phyloP scores from a whole-genome alignment of 2,113 vertebrate genomes.

The Gymnorhina tibicen region DNA sequence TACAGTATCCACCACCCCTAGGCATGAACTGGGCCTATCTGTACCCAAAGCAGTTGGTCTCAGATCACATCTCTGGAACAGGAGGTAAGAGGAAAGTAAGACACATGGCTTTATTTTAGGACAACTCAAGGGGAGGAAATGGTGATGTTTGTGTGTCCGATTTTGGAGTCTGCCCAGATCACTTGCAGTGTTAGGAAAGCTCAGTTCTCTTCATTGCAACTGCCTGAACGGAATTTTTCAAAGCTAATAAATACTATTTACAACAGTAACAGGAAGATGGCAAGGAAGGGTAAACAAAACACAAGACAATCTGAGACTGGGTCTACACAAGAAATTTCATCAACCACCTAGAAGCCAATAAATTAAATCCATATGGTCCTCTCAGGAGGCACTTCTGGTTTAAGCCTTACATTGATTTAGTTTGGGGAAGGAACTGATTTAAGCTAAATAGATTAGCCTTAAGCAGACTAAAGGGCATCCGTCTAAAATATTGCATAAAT shows the following conservation, averaged over 20 bases:
- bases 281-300: slow-evolving; percentile 30
- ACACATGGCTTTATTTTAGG: neutral
- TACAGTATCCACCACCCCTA: neutral
- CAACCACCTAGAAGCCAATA: slow-evolving; percentile 35
- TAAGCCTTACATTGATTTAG: slow-evolving; percentile 19
- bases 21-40: neutral
- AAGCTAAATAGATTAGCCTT: slow-evolving; percentile 11
- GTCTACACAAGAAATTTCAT: neutral
- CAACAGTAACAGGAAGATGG: slow-evolving; percentile 59
- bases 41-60: neutral
- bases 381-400: slow-evolving; percentile 38
- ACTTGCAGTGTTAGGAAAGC: neutral
- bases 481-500: neutral
- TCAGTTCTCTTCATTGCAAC: neutral
- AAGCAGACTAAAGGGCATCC: neutral
- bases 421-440: slow-evolving; percentile 24
- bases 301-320: neutral
- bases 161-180: neutral
- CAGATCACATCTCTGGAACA: neutral
- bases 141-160: neutral
- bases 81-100: neutral
- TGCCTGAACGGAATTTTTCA: slow-evolving; percentile 5
- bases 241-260: slow-evolving; percentile 87
- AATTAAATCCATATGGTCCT: slow-evolving; percentile 36
- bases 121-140: neutral